phyloP scores from a whole-genome alignment of 1,140 invertebrate genomes.

The Eumeta japonica region DNA sequence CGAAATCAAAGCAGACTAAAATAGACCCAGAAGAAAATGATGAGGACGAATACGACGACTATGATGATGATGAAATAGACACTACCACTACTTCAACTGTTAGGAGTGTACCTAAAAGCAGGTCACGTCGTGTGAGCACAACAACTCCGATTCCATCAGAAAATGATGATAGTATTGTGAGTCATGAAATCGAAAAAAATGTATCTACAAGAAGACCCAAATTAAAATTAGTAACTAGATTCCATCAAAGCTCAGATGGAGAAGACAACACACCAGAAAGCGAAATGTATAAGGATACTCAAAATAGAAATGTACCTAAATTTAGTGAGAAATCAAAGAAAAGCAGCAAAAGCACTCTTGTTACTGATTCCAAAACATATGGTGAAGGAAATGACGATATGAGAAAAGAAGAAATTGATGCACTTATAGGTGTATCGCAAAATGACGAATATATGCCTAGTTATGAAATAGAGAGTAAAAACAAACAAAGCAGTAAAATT shows the following conservation, averaged over 20 bases:
- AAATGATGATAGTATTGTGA: not conserved
- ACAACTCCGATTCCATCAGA: slow-evolving; percentile 15
- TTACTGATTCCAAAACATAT: slow-evolving; percentile 43
- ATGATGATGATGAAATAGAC: slow-evolving; percentile 24
- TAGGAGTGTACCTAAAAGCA: slow-evolving; percentile 15
- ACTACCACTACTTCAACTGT: slow-evolving; percentile 15
- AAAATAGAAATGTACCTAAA: slow-evolving; percentile 16
- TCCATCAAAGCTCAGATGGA: slow-evolving; percentile 12
- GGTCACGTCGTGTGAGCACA: slow-evolving; percentile 13
- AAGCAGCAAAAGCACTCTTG: slow-evolving; percentile 34
- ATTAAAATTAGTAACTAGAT: slow-evolving; percentile 29
- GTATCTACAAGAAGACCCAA: slow-evolving; percentile 11
- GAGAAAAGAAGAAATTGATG: slow-evolving; percentile 38
- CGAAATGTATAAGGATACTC: not conserved
- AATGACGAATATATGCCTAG: slow-evolving; percentile 38
- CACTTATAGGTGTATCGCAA: slow-evolving; percentile 36
- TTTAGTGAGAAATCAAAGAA: slow-evolving; percentile 46
- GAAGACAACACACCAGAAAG: not conserved
- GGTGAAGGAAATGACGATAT: slow-evolving; percentile 39
- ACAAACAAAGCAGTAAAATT: slow-evolving; percentile 9
- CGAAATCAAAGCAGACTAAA: no score
- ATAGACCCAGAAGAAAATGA: slow-evolving; percentile 5
- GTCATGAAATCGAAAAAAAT: slow-evolving; percentile 11
- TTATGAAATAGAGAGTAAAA: slow-evolving; percentile 33
- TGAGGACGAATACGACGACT: slow-evolving; percentile 19